Percentiles rank a stretch among this genome's conserved stretches.
These are phyloP conservation scores for Arion vulgaris DNA, from an alignment of 1,140 invertebrate genomes.

Conservation along the genomic window DNA sequence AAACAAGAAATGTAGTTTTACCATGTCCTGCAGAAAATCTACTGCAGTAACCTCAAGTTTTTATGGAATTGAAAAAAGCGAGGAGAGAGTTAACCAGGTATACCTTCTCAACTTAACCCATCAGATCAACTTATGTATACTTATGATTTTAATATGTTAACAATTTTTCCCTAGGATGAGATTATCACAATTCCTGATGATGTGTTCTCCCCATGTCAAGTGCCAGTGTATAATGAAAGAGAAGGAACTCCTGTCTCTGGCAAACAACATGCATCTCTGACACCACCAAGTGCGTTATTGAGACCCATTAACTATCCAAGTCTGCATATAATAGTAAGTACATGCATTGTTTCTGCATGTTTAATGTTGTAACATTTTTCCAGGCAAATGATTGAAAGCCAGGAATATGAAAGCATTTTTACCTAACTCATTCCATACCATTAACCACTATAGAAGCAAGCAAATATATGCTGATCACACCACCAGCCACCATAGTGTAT, in stretches of 20 bases:
- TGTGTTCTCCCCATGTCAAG: conserved; percentile 13
- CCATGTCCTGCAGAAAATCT: too few species aligned
- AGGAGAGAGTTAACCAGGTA: too few species aligned
- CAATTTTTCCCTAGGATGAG: conserved; percentile 55
- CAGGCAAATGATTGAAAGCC: not conserved
- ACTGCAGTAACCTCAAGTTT: too few species aligned
- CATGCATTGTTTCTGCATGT: not conserved
- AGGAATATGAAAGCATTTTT: not conserved
- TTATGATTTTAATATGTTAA: too few species aligned
- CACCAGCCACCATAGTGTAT: too few species aligned
- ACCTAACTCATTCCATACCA: too few species aligned
- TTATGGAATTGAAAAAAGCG: too few species aligned
- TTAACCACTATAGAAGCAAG: too few species aligned
- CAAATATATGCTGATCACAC: too few species aligned
- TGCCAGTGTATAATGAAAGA: not conserved
- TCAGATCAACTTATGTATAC: too few species aligned
- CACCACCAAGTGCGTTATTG: conserved; percentile 66
- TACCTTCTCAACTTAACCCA: too few species aligned
- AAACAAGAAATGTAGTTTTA: too few species aligned
- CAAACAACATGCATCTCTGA: conserved; percentile 36
- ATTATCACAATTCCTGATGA: conserved; percentile 54
- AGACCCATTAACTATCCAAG: conserved; percentile 70
- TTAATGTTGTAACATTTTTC: not conserved
- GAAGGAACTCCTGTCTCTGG: not conserved
- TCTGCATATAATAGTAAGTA: conserved; percentile 72